Base-by-base conservation (phyloP, 1,140 invertebrate genomes). In the Trichoplusia ni region DNA sequence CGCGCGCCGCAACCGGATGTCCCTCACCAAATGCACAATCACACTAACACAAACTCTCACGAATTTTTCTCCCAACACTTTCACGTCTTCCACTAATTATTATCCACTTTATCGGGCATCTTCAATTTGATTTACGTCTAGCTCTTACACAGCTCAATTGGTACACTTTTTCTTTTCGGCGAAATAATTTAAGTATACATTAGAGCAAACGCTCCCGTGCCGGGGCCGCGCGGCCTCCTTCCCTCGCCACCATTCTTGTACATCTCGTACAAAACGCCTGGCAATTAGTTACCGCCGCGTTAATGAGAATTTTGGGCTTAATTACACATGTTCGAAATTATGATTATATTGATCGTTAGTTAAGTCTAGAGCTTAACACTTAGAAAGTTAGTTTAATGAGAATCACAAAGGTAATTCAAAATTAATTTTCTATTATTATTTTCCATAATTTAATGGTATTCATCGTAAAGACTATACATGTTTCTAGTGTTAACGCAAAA, bases 21-120 rank as follows among this genome's bases (percentile, higher is more conserved):
- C 76, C 80, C 74, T 76, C 82, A 75, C 71, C 84, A 88, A 82
- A 87, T 90, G 81, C 84, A 90, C 87, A 90, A 89, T 89, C 86
- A 88, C 81, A 90, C 79, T 86, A 88, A 85, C 81, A 81, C 79
- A 81, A 85, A 82, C 86, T 90, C 86, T 89, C 84, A 90, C 86
- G 84, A 89, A 89, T 89, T 90, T 90, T 89, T 85, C 88, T 90
- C 87, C 84, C 87, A 88, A 89, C 86, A 72, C 88, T 90, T 90
- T 90, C 88, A 86, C 88, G 77, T 82, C 86, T 88, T 84, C 88
- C 86, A 86, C 86, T 90, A 90, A 90, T 90, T 90, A 90, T 89
- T 90, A 90, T 85, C 87, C 86, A 90, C 88, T 90, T 87, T 89
- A 90, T 90, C 88, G 88, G 81, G 79, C 87, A 90, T 89, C 88